Evolutionary conservation across 2,888 invertebrate species (phyloP).

Genomic region (Lampropteryx suffumata): DNA sequence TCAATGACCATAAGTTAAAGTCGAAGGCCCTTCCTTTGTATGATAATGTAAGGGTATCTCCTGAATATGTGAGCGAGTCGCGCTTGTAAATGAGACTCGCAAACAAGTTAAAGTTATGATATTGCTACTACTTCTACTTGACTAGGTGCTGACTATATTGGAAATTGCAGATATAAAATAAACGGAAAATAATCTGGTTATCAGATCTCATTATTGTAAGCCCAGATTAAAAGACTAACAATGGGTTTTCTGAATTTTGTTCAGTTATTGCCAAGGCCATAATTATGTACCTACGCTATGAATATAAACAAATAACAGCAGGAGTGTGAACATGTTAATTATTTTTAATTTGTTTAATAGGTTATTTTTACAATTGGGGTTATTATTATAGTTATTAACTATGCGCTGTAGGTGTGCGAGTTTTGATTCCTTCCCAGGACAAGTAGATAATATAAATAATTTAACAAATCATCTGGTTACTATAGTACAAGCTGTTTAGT

Average conservation of each 20-base stretch:
- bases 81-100: slow-evolving; percentile 33
- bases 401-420: no score
- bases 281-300: neutral
- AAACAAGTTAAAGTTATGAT: slow-evolving; percentile 13
- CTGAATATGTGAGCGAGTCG: slow-evolving; percentile 35
- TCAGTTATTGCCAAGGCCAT: slow-evolving; percentile 1
- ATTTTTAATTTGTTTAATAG: no score
- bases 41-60: slow-evolving; percentile 38
- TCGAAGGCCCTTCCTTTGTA: slow-evolving; percentile 37
- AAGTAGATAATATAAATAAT: no score
- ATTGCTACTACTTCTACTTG: no score
- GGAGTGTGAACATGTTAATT: no score
- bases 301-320: neutral
- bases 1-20: slow-evolving; percentile 41
- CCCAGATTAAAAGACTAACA: slow-evolving; percentile 3
- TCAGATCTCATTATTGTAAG: slow-evolving; percentile 4
- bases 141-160: no score
- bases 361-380: no score
- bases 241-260: neutral
- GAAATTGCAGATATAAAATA: no score
- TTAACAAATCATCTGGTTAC: no score
- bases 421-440: no score
- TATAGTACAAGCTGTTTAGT: no score
- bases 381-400: no score
- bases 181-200: neutral